Conservation (phyloP, 1,140 invertebrate genomes). For the Stegodyphus dumicola region DNA sequence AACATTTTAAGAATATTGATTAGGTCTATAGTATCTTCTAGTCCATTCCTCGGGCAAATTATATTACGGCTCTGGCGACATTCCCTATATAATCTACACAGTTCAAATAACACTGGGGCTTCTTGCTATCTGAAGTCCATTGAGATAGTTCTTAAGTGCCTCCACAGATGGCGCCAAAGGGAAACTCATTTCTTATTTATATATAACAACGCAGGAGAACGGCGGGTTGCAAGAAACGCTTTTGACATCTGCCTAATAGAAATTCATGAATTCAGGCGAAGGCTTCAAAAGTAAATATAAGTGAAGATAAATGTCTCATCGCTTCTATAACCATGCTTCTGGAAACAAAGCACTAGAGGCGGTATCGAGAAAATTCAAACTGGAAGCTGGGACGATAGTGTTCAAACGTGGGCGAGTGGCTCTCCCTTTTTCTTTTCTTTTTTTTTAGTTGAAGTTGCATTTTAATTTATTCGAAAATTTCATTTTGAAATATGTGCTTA, state of each 20-base stretch:
- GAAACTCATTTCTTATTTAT: conserved; percentile 2
- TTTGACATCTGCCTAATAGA: conserved; percentile 51
- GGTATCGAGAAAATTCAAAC: background rate
- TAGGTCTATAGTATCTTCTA: too few species aligned
- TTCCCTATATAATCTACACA: too few species aligned
- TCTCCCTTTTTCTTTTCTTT: too few species aligned
- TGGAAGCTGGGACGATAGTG: background rate
- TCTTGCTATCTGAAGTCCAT: too few species aligned
- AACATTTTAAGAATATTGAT: too few species aligned
- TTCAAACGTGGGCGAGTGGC: background rate
- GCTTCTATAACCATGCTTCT: background rate
- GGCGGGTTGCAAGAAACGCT: conserved; percentile 20
- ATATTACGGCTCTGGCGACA: too few species aligned
- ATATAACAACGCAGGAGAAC: background rate
- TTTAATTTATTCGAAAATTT: too few species aligned
- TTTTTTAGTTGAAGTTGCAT: too few species aligned
- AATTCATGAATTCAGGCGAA: conserved; percentile 46
- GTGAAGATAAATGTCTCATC: conserved; percentile 48
- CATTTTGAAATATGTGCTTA: too few species aligned
- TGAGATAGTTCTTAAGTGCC: background rate
- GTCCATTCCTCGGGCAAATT: too few species aligned
- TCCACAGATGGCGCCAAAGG: conserved; percentile 34
- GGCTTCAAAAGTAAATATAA: conserved; percentile 48
- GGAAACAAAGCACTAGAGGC: conserved; percentile 31
- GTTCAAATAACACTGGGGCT: too few species aligned